Evolutionary conservation across 2,888 invertebrate genomes (phyloP).

Genomic region (Acleris holmiana): DNA sequence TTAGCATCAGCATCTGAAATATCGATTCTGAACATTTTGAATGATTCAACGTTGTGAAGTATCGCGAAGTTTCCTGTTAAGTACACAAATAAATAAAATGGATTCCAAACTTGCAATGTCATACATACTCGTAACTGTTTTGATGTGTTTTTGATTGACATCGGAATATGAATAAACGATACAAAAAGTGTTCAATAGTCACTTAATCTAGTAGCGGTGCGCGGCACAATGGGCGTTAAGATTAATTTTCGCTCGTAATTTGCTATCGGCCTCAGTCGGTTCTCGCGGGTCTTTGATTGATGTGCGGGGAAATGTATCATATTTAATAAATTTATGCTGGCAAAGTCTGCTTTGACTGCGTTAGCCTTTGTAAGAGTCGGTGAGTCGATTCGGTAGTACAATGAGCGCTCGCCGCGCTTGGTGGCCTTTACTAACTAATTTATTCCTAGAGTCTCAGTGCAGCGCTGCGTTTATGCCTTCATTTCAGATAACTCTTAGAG

Average conservation of each 20-base stretch:
- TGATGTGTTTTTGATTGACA: constrained; percentile 29
- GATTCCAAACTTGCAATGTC: constrained; percentile 7
- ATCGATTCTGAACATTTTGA: constrained; percentile 66
- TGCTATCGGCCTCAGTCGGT: constrained; percentile 46
- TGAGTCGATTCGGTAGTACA: constrained; percentile 76
- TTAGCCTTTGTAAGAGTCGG: constrained; percentile 64
- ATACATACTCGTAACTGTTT: constrained; percentile 18
- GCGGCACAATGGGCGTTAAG: constrained; percentile 43
- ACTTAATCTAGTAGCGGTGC: constrained; percentile 41
- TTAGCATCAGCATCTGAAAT: constrained; percentile 80
- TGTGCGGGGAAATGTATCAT: constrained; percentile 69
- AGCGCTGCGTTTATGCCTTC: constrained; percentile 25
- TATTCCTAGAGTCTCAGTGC: constrained; percentile 1
- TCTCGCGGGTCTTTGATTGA: constrained; percentile 64
- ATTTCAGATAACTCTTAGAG: constrained; percentile 22
- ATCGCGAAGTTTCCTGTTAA: constrained; percentile 21
- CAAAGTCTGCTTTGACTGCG: constrained; percentile 70
- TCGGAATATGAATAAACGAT: constrained; percentile 27
- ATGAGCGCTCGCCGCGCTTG: constrained; percentile 55
- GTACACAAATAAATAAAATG: constrained; percentile 6
- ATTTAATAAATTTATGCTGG: constrained; percentile 71
- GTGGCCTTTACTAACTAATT: constrained; percentile 47
- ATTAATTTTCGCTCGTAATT: constrained; percentile 56
- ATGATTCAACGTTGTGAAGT: constrained; percentile 43
- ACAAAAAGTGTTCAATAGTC: constrained; percentile 38